Evolutionary conservation across 2,113 vertebrate genomes (phyloP), one percentile per base, ranked within the genome.

Genomic region (Meleagris gallopavo): DNA sequence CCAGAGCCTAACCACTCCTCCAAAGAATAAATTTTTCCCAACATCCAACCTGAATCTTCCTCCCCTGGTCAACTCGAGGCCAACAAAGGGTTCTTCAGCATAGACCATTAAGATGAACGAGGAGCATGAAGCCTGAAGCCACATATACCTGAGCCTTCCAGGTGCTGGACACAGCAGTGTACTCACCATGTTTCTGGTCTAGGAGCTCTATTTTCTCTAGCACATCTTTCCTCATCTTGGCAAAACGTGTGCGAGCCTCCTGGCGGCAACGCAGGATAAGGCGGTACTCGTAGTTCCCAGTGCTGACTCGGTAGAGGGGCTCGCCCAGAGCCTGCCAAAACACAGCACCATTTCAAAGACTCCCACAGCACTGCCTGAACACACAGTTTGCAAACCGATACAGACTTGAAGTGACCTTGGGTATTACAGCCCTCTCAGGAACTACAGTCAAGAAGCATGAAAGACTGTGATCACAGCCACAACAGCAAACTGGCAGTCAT

Each of bases 181-280:
- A 90, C 97, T 98, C 90, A 99, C 99, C 99, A 0, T 99, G 99
- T 95, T 99, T 99, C 98, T 99, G 99, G 94, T 99, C 99, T 89
- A 99, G 97, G 86, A 99, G 98, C 95, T 99, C 99, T 65, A 99
- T 99, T 97, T 99, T 99, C 98, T 99, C 99, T 72, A 99, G 97
- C 43, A 99, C 99, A 0, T 99, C 99, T 94, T 99, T 99, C 95
- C 99, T 98, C 99, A 99, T 99, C 95, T 99, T 99, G 65, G 99
- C 99, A 64, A 99, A 99, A 36, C 99, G 99, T 0, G 98, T 94
- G 0, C 99, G 98, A 71, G 99, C 99, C 91, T 99, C 99, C 97
- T 99, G 99, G 27, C 99, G 98, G 97, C 99, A 99, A 27, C 99
- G 98, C 61, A 99, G 98, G 78, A 99, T 98, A 90, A 99, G 94